Evolutionary conservation across 2,113 vertebrate genomes (phyloP), one percentile per base, ranked within the genome.

Genomic region (Sminthopsis crassicaudata): DNA sequence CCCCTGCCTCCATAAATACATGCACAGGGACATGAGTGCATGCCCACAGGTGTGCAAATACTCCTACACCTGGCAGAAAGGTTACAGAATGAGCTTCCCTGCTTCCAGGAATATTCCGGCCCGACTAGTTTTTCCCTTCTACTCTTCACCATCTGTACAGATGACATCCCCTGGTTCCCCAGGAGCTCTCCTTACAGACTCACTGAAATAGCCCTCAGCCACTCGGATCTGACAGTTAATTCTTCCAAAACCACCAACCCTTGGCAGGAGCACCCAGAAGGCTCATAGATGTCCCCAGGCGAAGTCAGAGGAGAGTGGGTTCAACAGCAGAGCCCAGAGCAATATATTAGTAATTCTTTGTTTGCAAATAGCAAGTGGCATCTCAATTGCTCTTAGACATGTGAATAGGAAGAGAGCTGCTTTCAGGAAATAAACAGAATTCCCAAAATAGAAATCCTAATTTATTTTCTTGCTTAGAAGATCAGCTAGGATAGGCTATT

Each of bases 61-160:
- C 9, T 67, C 89, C 48, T 24, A 26, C 46, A 12, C 46, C 48
- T 51, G 6, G 95, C 93, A 93, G 57, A 93, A 96, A 0, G 95
- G 92, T 92, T 97, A 96, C 53, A 94, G 93, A 94, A 97, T 93
- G 92, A 97, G 96, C 93, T 76, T 92, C 90, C 93, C 19, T 95
- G 91, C 95, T 92, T 93, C 96, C 95, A 95, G 95, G 54, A 97
- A 93, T 94, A 93, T 94, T 90, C 94, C 92, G 30, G 76, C 97
- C 97, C 97, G 95, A 92, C 36, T 93, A 97, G 94, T 92, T 96
- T 95, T 96, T 96, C 95, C 94, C 53, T 97, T 53, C 89, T 94
- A 96, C 97, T 97, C 93, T 91, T 96, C 92, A 46, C 97, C 95
- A 96, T 96, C 95, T 96, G 89, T 95, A 95, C 95, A 26, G 53